Evolutionary conservation across 1,140 invertebrate genomes (phyloP).

Genomic region (Subanguina moxae): DNA sequence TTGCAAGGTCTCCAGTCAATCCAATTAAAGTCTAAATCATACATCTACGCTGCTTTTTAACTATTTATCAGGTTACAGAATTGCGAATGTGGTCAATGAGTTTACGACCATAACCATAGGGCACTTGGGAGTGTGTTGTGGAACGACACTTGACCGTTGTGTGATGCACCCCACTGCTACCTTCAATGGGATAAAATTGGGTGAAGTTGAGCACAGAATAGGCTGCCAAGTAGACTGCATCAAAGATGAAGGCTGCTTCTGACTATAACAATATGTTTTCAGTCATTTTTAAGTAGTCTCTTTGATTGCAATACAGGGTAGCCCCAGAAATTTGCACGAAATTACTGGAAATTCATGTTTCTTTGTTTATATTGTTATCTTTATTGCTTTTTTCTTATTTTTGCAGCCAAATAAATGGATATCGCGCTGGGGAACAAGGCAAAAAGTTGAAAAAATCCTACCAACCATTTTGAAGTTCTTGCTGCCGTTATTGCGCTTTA

Average conservation of each 20-base stretch:
- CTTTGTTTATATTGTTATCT: not conserved
- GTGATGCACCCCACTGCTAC: conserved; percentile 4
- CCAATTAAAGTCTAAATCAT: conserved; percentile 41
- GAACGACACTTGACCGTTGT: conserved; percentile 33
- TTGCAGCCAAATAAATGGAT: no score
- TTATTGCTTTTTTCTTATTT: not conserved
- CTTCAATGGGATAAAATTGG: conserved; percentile 19
- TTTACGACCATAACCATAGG: conserved; percentile 49
- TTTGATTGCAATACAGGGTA: no score
- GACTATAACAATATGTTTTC: conserved; percentile 31
- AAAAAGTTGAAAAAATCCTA: no score
- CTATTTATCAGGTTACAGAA: conserved; percentile 19
- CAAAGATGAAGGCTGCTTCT: conserved; percentile 54
- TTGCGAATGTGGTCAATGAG: conserved; percentile 44
- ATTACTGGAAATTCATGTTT: no score
- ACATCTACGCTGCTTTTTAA: not conserved
- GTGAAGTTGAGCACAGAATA: conserved; percentile 35
- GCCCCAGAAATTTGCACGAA: no score
- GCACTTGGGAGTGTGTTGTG: conserved; percentile 31
- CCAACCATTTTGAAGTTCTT: conserved; percentile 50
- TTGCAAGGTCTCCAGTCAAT: conserved; percentile 47
- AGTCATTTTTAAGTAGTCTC: no score
- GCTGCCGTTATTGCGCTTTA: conserved; percentile 23
- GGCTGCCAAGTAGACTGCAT: conserved; percentile 51
- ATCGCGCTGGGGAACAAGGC: no score